Evolutionary conservation across 1,140 invertebrate genomes (phyloP).

Genomic region (Arctopsyche grandis): DNA sequence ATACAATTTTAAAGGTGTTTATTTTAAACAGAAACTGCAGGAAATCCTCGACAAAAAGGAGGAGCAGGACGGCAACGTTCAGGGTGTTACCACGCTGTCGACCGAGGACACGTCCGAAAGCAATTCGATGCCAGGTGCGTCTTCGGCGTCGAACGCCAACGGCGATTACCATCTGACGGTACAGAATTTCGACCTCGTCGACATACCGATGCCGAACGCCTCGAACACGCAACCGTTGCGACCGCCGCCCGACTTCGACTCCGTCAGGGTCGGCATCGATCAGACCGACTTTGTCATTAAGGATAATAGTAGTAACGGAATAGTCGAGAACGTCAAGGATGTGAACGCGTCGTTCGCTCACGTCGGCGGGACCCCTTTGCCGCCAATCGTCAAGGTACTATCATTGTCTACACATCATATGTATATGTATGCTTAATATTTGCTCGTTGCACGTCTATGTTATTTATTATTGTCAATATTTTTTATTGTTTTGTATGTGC

Average conservation of each 20-base stretch:
- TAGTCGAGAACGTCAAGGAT: conserved; percentile 54
- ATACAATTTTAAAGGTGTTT: conserved; percentile 21
- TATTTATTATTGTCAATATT: background rate
- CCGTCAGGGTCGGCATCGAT: conserved; percentile 55
- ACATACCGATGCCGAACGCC: conserved; percentile 70
- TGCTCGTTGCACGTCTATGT: background rate
- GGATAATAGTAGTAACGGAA: conserved; percentile 49
- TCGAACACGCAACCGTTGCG: conserved; percentile 38
- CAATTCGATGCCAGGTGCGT: conserved; percentile 39
- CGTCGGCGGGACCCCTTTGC: conserved; percentile 52
- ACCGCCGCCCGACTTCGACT: conserved; percentile 57
- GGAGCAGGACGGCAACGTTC: conserved; percentile 61
- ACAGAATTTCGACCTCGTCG: conserved; percentile 64
- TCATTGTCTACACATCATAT: background rate
- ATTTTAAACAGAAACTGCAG: conserved; percentile 67
- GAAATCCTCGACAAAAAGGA: conserved; percentile 72
- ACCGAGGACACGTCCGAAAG: conserved; percentile 43
- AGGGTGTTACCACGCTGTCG: conserved; percentile 58
- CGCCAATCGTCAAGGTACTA: conserved; percentile 49
- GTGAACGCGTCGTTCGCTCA: conserved; percentile 50
- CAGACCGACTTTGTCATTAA: conserved; percentile 50
- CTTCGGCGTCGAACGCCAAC: conserved; percentile 57
- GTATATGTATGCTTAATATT: background rate
- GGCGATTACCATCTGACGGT: conserved; percentile 55
- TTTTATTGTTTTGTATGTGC: no score